Percentiles rank a stretch among this genome's conserved stretches.
phyloP scores from a whole-genome alignment of 2,797 vertebrate genomes.

The Notolepis coatsorum region DNA sequence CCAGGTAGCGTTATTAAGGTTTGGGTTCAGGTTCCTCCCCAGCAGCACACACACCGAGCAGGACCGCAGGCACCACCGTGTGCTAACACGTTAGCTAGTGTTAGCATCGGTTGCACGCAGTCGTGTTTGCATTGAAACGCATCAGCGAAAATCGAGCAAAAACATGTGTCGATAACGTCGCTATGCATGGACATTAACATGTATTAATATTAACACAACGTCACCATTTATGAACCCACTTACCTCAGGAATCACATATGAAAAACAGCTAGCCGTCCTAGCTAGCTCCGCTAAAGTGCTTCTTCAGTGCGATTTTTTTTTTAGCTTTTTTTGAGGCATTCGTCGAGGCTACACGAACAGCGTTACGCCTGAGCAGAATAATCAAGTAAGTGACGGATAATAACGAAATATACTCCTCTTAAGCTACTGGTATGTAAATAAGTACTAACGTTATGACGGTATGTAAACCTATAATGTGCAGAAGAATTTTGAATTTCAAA shows the following conservation, averaged over 20 bases:
- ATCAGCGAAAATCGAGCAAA: no score
- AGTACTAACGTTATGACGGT: constrained; percentile 69
- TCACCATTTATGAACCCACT: constrained; percentile 80
- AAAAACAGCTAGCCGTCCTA: constrained; percentile 79
- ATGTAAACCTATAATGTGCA: constrained; percentile 80
- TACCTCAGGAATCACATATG: constrained; percentile 91
- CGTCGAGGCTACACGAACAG: constrained; percentile 91
- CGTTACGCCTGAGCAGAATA: constrained; percentile 73
- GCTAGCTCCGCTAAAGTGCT: constrained; percentile 95
- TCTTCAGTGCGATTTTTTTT: constrained; percentile 96
- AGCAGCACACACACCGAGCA: no score
- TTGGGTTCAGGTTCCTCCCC: no score
- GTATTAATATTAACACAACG: no score
- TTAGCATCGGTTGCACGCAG: no score
- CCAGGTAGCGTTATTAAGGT: no score
- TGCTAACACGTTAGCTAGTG: no score
- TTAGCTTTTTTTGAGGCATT: constrained; percentile 95
- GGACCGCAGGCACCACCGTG: no score
- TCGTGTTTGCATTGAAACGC: no score
- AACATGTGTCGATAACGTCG: no score
- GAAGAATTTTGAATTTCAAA: constrained; percentile 79
- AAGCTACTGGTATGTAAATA: constrained; percentile 60
- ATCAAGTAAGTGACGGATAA: constrained; percentile 60
- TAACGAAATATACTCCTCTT: constrained; percentile 44
- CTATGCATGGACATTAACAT: no score